phyloP scores from a whole-genome alignment of 2,113 vertebrate species.

The zebrafish (Danio rerio) region DNA sequence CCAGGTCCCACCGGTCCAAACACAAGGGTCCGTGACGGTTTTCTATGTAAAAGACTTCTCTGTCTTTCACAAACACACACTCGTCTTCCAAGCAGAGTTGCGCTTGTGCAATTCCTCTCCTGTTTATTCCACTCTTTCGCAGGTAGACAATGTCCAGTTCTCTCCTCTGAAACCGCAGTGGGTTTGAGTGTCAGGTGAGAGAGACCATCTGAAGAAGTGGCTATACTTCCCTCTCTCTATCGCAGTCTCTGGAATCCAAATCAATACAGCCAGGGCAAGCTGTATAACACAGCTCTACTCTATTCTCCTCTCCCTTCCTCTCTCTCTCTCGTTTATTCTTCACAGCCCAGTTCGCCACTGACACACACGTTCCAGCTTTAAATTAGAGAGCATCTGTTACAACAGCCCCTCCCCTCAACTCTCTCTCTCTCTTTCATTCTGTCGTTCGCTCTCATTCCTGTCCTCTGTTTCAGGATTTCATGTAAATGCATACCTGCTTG shows the following conservation, averaged over 20 bases:
- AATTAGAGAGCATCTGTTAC: slow-evolving; percentile 47
- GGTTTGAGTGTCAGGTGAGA: slow-evolving; percentile 19
- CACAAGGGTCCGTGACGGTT: slow-evolving; percentile 11
- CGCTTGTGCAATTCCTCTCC: slow-evolving; percentile 11
- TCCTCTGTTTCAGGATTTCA: background rate
- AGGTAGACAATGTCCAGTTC: slow-evolving; percentile 1
- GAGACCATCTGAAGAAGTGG: slow-evolving; percentile 17
- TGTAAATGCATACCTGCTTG: slow-evolving; percentile 12
- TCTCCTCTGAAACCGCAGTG: slow-evolving; percentile 7
- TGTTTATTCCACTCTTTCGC: slow-evolving; percentile 4
- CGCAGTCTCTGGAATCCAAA: slow-evolving; percentile 55
- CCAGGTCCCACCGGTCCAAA: background rate
- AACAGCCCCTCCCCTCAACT: slow-evolving; percentile 32
- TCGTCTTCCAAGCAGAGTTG: slow-evolving; percentile 7
- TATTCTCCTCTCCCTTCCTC: slow-evolving; percentile 40
- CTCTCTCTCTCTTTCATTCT: slow-evolving; percentile 1
- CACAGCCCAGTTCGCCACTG: slow-evolving; percentile 43
- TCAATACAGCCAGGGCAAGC: slow-evolving; percentile 62
- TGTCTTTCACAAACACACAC: slow-evolving; percentile 26
- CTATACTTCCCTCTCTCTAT: slow-evolving; percentile 1
- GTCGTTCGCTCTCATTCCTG: background rate
- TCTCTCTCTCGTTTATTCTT: slow-evolving; percentile 40
- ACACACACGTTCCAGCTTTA: slow-evolving; percentile 27
- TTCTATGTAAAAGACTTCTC: background rate
- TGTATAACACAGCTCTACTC: slow-evolving; percentile 50